Base-by-base conservation (phyloP, 2,888 invertebrate species). In the Pediacus dermestoides region DNA sequence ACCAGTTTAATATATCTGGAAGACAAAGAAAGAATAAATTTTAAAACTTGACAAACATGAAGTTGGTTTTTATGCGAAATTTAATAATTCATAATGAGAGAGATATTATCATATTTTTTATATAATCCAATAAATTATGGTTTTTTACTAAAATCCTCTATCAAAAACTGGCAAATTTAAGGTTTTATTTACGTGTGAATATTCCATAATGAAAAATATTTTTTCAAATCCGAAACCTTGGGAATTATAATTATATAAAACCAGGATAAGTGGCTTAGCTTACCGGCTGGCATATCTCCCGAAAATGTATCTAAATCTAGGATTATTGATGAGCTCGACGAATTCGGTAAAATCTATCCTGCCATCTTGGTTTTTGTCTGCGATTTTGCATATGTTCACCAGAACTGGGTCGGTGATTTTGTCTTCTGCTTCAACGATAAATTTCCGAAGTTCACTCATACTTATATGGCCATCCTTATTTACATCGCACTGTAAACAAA, bases 381-480 rank as follows among this genome's bases (percentile, higher is more conserved):
- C 78, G 31, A 77, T 71, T 1, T 63, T 63, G 71, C 85, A 73
- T 49, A 87, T 82, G 60, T 78, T 76, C 30, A 74, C 73, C 2
- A 82, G 78, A 42, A 77, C 21, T 42, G 78, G 74, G 25, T 75
- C 74, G 57, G 76, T 78, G 9, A 16, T 10, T 15, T 73, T 74
- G 45, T n/a, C n/a, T 23, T 23, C n/a, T 28, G 75, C 56, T 1
- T 75, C 74, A 13, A 74, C 72, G 46, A 80, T 76, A 61, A 80
- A 76, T 11, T 60, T 70, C 58, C 74, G 74, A 1, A 86, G 70
- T 57, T 86, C 85, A 10, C 72, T 68, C 58, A 80, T 73, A 2
- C 78, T 79, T 56, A 86, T 80, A 46, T 67, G 72, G 1, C 83
- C 85, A 70, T 86, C 84, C 43, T 74, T 71, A 61, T 86, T 81